phyloP scores from a whole-genome alignment of 2,888 invertebrate species.

The Ceriagrion tenellum region DNA sequence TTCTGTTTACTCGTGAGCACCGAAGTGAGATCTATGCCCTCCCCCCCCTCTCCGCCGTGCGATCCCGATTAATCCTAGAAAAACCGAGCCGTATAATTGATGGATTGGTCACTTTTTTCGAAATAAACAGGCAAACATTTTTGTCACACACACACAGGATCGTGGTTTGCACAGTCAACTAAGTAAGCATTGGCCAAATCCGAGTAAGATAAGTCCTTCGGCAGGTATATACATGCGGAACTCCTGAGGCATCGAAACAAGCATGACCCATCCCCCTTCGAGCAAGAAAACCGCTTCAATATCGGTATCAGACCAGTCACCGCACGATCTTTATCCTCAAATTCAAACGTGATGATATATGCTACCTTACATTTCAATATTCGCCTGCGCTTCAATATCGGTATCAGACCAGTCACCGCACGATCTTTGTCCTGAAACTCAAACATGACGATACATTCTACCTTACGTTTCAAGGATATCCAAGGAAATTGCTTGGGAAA shows the following conservation, averaged over 20 bases:
- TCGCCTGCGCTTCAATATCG: not conserved
- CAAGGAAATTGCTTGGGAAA: no score
- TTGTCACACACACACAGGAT: not conserved
- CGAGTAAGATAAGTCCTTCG: not conserved
- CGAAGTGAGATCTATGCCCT: not conserved
- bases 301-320: not conserved
- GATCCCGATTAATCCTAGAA: not conserved
- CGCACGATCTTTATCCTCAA: not conserved
- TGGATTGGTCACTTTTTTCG: not conserved
- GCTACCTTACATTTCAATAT: no score
- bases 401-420: not conserved
- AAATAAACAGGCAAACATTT: constrained; percentile 38
- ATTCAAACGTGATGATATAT: no score
- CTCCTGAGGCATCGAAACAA: not conserved
- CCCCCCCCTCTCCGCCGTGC: not conserved
- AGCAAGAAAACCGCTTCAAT: not conserved
- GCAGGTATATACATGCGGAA: not conserved
- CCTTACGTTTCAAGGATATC: no score
- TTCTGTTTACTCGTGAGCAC: not conserved
- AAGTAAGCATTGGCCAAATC: not conserved
- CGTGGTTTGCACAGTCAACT: constrained; percentile 9
- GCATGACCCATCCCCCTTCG: not conserved
- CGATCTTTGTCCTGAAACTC: not conserved
- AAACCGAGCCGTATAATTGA: not conserved
- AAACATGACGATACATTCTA: no score